Evolutionary conservation across 2,797 vertebrate species (phyloP), one percentile per base, ranked within the genome.

Genomic region (Picus viridis): DNA sequence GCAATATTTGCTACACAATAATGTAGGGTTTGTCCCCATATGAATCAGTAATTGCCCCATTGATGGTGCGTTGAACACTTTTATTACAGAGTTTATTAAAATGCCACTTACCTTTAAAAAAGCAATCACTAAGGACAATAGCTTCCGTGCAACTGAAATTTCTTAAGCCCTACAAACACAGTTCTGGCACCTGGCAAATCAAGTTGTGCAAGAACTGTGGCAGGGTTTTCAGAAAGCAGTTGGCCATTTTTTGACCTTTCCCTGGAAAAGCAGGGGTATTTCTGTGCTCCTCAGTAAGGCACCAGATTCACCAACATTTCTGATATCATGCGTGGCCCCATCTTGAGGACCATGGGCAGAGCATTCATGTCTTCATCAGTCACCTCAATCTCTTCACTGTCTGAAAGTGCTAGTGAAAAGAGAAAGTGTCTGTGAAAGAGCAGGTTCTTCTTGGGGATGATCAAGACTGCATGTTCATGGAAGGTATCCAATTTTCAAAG

Each of bases 41-140:
- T 82, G 74, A 79, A 45, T 79, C 41, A 29, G 27, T 82, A 90
- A 82, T 54, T 88, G 27, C 16, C 23, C 14, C 27, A n/a, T 7
- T 41, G 74, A 43, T 9, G 32, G 27, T 32, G 14, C 3, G 15
- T 9, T 88, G 53, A 84, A 23, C 43, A 59, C 6, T 64, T 84
- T 68, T 84, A 86, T 86, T 88, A 30, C 7, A 27, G 63, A 49
- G 20, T 57, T 86, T 89, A 88, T 72, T 90, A 84, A 91, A 82
- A 90, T 74, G 45, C 27, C 54, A 68, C 69, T 74, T 76, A 36
- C 5, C 18, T 88, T 92, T 92, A 86, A 81, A 88, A 71, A 79
- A 93, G 70, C 8, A n/a, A 76, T 71, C 86, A 77, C 23, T 68
- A 41, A 71, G 64, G 36, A 58, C 41, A 58, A 84, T 76, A 64